Evolutionary conservation across 1,140 invertebrate species (phyloP), one percentile per base, ranked within the genome.

Genomic region (Zaprionus kolodkinae): DNA sequence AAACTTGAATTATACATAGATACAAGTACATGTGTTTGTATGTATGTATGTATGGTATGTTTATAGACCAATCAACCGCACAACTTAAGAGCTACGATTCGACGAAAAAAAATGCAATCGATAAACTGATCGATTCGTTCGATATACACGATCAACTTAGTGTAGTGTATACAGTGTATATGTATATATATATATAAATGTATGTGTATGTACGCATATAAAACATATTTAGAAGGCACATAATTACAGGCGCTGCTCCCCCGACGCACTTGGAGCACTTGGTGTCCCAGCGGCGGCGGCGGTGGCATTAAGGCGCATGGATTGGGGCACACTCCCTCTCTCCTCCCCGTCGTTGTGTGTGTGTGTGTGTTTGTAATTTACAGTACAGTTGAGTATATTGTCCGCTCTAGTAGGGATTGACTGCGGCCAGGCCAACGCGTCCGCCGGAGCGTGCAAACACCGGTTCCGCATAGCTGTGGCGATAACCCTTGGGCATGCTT

Each of bases 391-490:
- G 38, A 27, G 54, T 60, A 11, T 65, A 15, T 25, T 45, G 21
- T 35, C 54, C 21, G 10, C 3, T 13, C 17, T 69, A 92, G 54
- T 88, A 92, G 17, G 92, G 92, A 84, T 92, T 92, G 12, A 92
- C 92, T 33, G 92, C 92, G 1, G 92, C 92, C 27, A 92, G 78
- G 11, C 92, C 92, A 2, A 92, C 92, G 11, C 92, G 78, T 27
- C 92, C 92, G 25, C 91, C 88, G 71, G 84, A 80, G 17, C 92
- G 76, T 13, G 91, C 83, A 25, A 92, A 90, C 6, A 92, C 91
- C n/a, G 91, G 91, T 81, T 94, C 94, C 11, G 93, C 94, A 65
- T 94, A 94, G 76, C 94, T 94, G 70, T 94, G 94, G 27, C 94
- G 89, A 75, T 94, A 94, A n/a, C 93, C 93, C 62, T 92, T 92